Percentiles rank a stretch among this genome's conserved stretches.
phyloP scores from a whole-genome alignment of 2,113 vertebrate genomes.

The Perccottus glenii region DNA sequence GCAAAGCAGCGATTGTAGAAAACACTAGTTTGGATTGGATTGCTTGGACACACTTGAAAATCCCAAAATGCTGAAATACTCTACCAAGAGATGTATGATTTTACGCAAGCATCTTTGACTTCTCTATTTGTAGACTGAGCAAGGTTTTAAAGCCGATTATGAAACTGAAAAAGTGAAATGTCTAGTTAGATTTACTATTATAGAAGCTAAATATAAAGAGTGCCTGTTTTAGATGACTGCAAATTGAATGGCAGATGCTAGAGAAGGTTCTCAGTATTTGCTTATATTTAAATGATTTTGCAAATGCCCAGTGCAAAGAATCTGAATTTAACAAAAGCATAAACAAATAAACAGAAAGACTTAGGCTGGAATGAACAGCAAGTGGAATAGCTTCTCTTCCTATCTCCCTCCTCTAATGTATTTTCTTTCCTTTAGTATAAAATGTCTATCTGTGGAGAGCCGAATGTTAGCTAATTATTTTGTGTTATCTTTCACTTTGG shows the following conservation, averaged over 20 bases:
- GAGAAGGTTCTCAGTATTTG: slow-evolving; percentile 55
- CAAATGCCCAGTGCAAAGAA: slow-evolving; percentile 27
- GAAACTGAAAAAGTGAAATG: neutral
- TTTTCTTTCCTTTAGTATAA: slow-evolving; percentile 50
- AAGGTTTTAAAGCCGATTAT: no score
- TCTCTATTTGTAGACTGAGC: neutral
- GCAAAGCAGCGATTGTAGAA: neutral
- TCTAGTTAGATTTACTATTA: neutral
- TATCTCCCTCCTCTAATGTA: slow-evolving; percentile 47
- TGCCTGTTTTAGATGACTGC: slow-evolving; percentile 31
- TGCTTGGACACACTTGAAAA: neutral
- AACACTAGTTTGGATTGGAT: neutral
- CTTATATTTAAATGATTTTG: slow-evolving; percentile 59
- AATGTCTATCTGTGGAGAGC: slow-evolving; percentile 69
- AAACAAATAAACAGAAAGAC: slow-evolving; percentile 51
- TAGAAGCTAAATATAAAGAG: neutral
- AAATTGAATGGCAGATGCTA: slow-evolving; percentile 45
- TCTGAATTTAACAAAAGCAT: slow-evolving; percentile 40
- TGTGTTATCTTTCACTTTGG: slow-evolving; percentile 78
- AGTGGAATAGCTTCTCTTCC: slow-evolving; percentile 51
- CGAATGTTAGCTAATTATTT: slow-evolving; percentile 84
- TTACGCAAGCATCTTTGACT: neutral
- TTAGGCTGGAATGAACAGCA: slow-evolving; percentile 56
- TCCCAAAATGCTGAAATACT: neutral
- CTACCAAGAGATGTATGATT: no score